Percentiles rank a stretch among this genome's conserved stretches.
These are phyloP conservation scores for Diaprepes abbreviatus DNA, from an alignment of 2,888 invertebrate genomes.

Conservation along the genomic window DNA sequence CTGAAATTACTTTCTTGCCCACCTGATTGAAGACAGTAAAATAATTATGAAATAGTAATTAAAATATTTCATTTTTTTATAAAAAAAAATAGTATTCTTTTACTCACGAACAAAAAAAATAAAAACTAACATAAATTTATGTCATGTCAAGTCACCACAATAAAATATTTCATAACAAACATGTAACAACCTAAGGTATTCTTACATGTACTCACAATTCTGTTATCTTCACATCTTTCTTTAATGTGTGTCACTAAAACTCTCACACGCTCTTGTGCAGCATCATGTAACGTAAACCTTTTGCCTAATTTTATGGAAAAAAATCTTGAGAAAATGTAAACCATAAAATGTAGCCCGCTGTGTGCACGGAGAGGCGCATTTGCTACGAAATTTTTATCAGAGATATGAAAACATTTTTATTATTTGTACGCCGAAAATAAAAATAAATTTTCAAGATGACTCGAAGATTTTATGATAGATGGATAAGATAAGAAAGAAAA, in stretches of 20 bases:
- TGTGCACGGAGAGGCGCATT: conserved; percentile 31
- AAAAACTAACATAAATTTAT: too few relatives aligned
- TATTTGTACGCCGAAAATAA: conserved; percentile 28
- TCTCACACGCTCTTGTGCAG: conserved; percentile 45
- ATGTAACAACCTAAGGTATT: conserved; percentile 31
- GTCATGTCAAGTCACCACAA: conserved; percentile 1
- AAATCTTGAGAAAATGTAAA: conserved; percentile 27
- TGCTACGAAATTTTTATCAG: conserved; percentile 38
- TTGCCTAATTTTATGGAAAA: conserved; percentile 45
- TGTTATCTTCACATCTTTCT: conserved; percentile 46
- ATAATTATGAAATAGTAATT: too few relatives aligned
- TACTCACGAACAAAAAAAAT: too few relatives aligned
- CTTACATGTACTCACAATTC: conserved; percentile 22
- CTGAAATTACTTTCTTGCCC: too few relatives aligned
- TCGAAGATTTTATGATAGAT: neutral
- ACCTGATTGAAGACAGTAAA: too few relatives aligned
- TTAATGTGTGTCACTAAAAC: conserved; percentile 44
- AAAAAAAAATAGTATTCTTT: too few relatives aligned
- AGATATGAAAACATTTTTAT: conserved; percentile 38
- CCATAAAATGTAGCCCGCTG: conserved; percentile 47
- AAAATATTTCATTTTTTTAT: too few relatives aligned
- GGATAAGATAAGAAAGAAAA: neutral
- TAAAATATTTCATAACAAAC: conserved; percentile 27
- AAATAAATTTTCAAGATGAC: conserved; percentile 8
- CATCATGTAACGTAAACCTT: conserved; percentile 47